These are phyloP conservation scores for Cyclura pinguis DNA, from an alignment of 2,797 vertebrate species.

Conservation along the genomic window DNA sequence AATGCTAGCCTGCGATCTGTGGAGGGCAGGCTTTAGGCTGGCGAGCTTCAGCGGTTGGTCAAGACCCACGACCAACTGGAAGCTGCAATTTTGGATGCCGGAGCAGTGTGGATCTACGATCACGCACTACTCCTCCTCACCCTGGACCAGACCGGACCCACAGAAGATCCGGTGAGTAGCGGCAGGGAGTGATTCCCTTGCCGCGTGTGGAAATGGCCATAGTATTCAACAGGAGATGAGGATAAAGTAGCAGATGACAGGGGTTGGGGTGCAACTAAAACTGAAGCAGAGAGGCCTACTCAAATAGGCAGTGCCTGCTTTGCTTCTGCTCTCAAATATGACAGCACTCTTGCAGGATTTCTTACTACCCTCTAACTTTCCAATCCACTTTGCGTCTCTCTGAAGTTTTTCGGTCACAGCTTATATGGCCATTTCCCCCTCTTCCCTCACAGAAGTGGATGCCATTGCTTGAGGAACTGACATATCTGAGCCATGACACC, in stretches of 20 bases:
- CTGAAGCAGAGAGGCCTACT: not conserved
- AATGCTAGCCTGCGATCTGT: too few relatives aligned
- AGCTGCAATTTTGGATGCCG: too few relatives aligned
- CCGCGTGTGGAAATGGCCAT: too few relatives aligned
- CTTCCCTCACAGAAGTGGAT: not conserved
- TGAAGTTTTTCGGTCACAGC: not conserved
- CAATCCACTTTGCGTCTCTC: too few relatives aligned
- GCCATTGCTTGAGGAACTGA: not conserved
- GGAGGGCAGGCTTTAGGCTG: too few relatives aligned
- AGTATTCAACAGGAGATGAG: not conserved
- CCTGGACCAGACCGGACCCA: too few relatives aligned
- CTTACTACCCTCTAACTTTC: not conserved
- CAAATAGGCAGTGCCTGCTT: not conserved
- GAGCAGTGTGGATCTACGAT: too few relatives aligned
- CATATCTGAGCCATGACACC: conserved; percentile 3
- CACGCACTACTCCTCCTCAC: too few relatives aligned
- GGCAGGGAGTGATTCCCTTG: too few relatives aligned
- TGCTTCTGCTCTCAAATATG: not conserved
- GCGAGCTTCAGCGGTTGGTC: too few relatives aligned
- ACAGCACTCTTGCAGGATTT: not conserved
- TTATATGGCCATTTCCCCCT: not conserved
- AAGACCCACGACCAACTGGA: too few relatives aligned
- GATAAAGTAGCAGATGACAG: not conserved
- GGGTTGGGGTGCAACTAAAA: not conserved
- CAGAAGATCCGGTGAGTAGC: too few relatives aligned